phyloP scores from a whole-genome alignment of 2,113 vertebrate genomes.

The Ellobius talpinus region DNA sequence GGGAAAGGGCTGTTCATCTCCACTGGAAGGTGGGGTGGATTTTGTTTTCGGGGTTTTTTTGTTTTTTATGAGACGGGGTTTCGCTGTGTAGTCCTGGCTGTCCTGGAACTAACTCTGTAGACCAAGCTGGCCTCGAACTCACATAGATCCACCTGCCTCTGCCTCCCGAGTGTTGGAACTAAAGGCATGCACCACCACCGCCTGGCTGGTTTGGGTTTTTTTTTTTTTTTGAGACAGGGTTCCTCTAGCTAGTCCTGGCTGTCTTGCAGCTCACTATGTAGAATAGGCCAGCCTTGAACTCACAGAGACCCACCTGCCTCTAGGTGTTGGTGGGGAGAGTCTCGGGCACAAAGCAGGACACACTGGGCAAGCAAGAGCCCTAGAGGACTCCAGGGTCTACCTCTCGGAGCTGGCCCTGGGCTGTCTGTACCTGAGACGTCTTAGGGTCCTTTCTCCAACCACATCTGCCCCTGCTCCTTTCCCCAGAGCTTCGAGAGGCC shows the following conservation, averaged over 20 bases:
- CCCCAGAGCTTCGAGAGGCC: constrained; percentile 95
- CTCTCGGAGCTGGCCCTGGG: background rate
- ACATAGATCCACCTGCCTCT: background rate
- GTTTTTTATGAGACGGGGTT: background rate
- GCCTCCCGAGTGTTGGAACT: background rate
- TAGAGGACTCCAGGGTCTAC: background rate
- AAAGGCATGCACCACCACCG: background rate
- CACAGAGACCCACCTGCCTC: background rate
- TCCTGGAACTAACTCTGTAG: background rate
- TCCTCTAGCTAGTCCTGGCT: background rate
- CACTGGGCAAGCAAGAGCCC: background rate
- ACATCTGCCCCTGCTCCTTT: constrained; percentile 7
- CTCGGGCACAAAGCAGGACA: background rate
- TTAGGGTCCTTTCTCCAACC: background rate
- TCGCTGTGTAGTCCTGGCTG: background rate
- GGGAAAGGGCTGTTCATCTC: background rate
- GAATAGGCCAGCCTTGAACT: background rate
- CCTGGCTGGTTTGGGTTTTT: too few species aligned
- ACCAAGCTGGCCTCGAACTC: background rate
- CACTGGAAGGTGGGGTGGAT: background rate
- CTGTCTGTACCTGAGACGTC: background rate
- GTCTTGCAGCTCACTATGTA: background rate
- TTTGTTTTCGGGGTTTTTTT: background rate
- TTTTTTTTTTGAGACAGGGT: background rate
- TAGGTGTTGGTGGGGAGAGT: background rate